phyloP scores from a whole-genome alignment of 2,113 vertebrate species.

The Phasianus colchicus region DNA sequence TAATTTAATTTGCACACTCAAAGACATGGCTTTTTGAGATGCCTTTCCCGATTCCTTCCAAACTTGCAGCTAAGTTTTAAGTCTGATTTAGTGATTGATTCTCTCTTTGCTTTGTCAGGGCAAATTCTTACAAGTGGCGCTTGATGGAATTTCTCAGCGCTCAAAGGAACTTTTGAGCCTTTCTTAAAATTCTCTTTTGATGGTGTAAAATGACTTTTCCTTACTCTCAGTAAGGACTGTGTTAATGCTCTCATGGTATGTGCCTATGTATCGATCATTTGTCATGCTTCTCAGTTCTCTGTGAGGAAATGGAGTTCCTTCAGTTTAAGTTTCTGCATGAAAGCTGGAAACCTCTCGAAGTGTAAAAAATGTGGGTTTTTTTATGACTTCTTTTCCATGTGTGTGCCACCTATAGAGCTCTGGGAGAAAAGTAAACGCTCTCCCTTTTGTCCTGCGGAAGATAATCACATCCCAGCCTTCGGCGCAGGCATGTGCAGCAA shows the following conservation, averaged over 20 bases:
- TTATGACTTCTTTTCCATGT: background rate
- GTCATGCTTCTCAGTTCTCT: background rate
- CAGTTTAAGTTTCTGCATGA: background rate
- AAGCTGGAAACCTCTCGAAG: background rate
- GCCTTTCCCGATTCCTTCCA: conserved; percentile 4
- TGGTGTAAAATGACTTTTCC: conserved; percentile 55
- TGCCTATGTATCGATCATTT: conserved; percentile 28
- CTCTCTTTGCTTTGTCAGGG: background rate
- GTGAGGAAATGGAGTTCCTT: background rate
- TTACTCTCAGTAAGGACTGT: background rate
- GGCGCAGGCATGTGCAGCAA: background rate
- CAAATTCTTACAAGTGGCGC: background rate
- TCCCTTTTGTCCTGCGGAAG: conserved; percentile 30
- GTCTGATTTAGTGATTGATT: background rate
- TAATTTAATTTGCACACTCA: background rate
- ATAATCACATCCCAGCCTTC: background rate
- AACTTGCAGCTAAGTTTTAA: background rate
- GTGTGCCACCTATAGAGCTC: background rate
- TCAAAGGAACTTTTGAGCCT: background rate
- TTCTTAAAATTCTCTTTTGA: background rate
- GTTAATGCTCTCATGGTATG: background rate
- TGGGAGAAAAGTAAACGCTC: background rate
- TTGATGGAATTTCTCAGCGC: background rate
- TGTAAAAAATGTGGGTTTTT: background rate
- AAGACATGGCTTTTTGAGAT: background rate